Evolutionary conservation across 2,888 invertebrate species (phyloP), one percentile per base, ranked within the genome.

Genomic region (Caenorhabditis macrosperma): DNA sequence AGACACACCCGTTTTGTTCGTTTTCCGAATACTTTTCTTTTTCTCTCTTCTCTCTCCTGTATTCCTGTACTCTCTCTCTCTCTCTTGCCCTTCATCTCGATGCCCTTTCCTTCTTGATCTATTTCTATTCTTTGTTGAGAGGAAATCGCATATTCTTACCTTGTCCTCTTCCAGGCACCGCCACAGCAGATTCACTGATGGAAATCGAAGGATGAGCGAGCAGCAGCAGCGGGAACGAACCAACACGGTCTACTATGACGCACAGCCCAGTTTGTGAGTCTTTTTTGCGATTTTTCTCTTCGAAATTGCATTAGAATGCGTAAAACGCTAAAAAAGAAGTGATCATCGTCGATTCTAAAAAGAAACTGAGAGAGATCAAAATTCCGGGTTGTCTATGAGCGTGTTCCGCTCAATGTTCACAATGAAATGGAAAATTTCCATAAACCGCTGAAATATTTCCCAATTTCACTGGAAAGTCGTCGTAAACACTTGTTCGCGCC

Each of bases 191-290:
- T 33, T 48, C 30, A 38, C 50, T 55, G 48, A 35, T 59, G 33
- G 10, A 20, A 30, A 12, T 30, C 44, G 17, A 20, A 44, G 20
- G 24, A 78, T 79, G 75, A 69, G 67, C 67, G 78, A 71, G 6
- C 48, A 63, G 28, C 57, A 46, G 6, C 69, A 69, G 26, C 52
- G 81, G 41, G 77, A 76, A 20, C 66, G 81, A 57, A 57, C 71
- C 33, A 52, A 52, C n/a, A 81, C 71, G 15, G 67, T 72, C 6
- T 81, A 81, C 46, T 81, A 81, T 54, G 76, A 81, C 64, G 81
- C 81, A 5, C 76, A 81, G 15, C 7, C 66, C 17, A 67, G 77
- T 61, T 77, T 81, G 81, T 81, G 46, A 52, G 69, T 71, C 30
- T 54, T 60, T 59, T 28, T 26, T 9, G 15, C n/a, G 20, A 22